Percentiles rank a stretch among this genome's conserved stretches.
Conservation (phyloP, 2,888 invertebrate species). For the Epistrophe grossulariae region DNA sequence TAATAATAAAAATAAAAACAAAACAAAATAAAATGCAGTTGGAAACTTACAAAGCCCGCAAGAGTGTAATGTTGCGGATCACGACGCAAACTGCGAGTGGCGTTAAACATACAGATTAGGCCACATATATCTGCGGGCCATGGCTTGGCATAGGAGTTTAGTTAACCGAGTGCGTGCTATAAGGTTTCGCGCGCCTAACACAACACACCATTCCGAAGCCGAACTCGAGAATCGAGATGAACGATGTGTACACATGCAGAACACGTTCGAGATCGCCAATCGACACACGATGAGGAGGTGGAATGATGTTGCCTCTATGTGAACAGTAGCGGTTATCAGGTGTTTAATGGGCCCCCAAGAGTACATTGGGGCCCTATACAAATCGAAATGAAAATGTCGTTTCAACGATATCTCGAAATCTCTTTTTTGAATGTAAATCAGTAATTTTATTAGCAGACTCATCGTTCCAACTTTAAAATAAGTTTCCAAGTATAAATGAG, state of each 20-base stretch:
- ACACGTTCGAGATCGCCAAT: slow-evolving; percentile 72
- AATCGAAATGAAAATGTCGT: no score
- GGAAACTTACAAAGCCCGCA: slow-evolving; percentile 20
- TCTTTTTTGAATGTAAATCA: no score
- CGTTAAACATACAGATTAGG: slow-evolving; percentile 76
- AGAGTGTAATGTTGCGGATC: slow-evolving; percentile 72
- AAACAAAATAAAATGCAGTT: neutral
- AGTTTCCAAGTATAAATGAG: no score
- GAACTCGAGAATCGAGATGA: slow-evolving; percentile 56
- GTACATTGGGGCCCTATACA: neutral
- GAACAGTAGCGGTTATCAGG: neutral
- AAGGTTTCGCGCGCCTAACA: slow-evolving; percentile 41
- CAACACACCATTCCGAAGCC: slow-evolving; percentile 25
- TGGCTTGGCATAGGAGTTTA: slow-evolving; percentile 68
- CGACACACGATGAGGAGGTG: slow-evolving; percentile 73
- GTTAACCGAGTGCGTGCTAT: slow-evolving; percentile 70
- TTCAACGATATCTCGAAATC: no score
- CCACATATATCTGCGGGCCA: slow-evolving; percentile 73
- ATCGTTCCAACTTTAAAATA: no score
- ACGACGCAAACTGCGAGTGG: slow-evolving; percentile 75
- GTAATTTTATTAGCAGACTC: no score
- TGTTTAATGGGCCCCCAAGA: neutral
- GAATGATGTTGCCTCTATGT: slow-evolving; percentile 40
- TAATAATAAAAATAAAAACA: slow-evolving; percentile 34
- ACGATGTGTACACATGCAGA: slow-evolving; percentile 76